phyloP scores from a whole-genome alignment of 2,797 vertebrate genomes.

The Crenichthys baileyi region DNA sequence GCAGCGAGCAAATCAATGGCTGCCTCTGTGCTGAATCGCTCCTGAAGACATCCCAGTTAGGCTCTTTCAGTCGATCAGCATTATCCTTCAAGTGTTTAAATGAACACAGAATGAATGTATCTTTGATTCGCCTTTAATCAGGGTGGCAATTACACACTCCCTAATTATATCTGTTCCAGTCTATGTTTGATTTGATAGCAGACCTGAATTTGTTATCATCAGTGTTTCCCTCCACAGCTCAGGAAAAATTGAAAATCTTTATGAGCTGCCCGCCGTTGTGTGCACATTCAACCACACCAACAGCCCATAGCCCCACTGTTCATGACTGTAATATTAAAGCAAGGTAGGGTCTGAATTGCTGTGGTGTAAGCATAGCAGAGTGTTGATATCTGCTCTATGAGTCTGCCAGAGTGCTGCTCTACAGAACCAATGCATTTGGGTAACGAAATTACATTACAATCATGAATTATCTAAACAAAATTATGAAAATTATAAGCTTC shows the following conservation, averaged over 20 bases:
- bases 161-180: constrained; percentile 53
- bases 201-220: constrained; percentile 53
- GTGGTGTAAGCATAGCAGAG: constrained; percentile 30
- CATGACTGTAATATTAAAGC: not conserved
- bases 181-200: constrained; percentile 58
- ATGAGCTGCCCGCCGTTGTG: constrained; percentile 5
- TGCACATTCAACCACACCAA: not conserved
- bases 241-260: constrained; percentile 47
- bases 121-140: constrained; percentile 48
- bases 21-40: constrained; percentile 26
- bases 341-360: constrained; percentile 37
- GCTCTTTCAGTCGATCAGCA: constrained; percentile 13
- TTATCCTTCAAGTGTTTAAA: constrained; percentile 25
- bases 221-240: constrained; percentile 22
- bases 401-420: constrained; percentile 38
- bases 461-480: not conserved
- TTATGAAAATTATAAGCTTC: not conserved
- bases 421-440: constrained; percentile 5
- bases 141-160: constrained; percentile 45
- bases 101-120: constrained; percentile 23
- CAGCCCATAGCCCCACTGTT: constrained; percentile 2
- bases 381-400: constrained; percentile 31
- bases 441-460: not conserved
- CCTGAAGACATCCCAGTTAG: constrained; percentile 9
- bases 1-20: constrained; percentile 59